Percentiles rank a stretch among this genome's conserved stretches.
Evolutionary conservation across 2,797 vertebrate genomes (phyloP).

Genomic region (Argyrosomus regius): DNA sequence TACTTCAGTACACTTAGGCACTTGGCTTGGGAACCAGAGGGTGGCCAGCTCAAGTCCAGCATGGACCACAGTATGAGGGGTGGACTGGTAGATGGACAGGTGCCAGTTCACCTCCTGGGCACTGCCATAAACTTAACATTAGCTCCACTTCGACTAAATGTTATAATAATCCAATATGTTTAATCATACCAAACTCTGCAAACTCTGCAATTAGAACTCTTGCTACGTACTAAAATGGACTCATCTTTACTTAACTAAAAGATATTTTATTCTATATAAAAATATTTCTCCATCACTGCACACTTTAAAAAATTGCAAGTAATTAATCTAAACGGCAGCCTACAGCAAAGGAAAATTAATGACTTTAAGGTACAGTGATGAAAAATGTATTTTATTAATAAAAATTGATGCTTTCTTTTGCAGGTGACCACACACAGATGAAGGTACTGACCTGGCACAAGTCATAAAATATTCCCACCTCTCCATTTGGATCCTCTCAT

Average conservation of each 20-base stretch:
- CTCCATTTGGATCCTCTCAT: slow-evolving; percentile 42
- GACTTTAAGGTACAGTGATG: not conserved
- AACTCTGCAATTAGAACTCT: not conserved
- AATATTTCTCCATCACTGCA: not conserved
- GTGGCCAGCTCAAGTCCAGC: too few relatives aligned
- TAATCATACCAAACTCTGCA: not conserved
- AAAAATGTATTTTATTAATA: not conserved
- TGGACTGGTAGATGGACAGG: too few relatives aligned
- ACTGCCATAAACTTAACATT: not conserved
- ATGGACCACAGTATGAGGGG: too few relatives aligned
- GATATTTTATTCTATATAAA: not conserved
- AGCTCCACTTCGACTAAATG: not conserved
- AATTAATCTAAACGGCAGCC: slow-evolving; percentile 13
- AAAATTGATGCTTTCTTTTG: not conserved
- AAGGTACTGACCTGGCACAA: not conserved
- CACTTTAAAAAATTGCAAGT: not conserved
- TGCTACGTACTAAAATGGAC: too few relatives aligned
- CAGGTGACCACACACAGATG: not conserved
- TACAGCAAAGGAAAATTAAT: slow-evolving; percentile 6
- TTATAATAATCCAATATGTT: not conserved
- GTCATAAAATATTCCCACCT: slow-evolving; percentile 28
- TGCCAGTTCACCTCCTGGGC: too few relatives aligned
- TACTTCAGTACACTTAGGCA: not conserved
- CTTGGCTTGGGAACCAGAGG: too few relatives aligned
- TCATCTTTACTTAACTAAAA: not conserved